Percentiles rank a stretch among this genome's conserved stretches.
These are phyloP conservation scores for Meloidogyne floridensis DNA, from an alignment of 1,140 invertebrate species.

Conservation along the genomic window DNA sequence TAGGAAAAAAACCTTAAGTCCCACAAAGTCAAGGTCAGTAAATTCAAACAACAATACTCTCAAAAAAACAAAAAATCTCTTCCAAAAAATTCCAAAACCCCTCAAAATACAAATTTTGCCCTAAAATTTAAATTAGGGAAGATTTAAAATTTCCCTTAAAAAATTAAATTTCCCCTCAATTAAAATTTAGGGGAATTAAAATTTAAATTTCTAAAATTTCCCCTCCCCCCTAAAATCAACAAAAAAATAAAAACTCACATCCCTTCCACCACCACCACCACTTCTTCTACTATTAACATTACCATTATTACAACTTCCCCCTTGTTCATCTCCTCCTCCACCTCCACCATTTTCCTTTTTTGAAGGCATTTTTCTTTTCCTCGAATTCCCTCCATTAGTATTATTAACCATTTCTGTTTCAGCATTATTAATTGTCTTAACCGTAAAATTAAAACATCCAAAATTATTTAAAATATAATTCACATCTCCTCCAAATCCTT, in stretches of 20 bases:
- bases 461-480: slow-evolving; percentile 8
- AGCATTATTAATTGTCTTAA: neutral
- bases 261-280: slow-evolving; percentile 3
- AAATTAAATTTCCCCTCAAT: no score
- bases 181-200: no score
- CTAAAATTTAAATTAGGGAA: no score
- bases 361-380: neutral
- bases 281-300: neutral
- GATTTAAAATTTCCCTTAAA: no score
- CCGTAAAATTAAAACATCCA: slow-evolving; percentile 7
- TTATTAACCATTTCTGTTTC: neutral
- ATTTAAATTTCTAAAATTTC: no score
- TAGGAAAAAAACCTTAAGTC: neutral
- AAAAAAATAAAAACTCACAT: neutral
- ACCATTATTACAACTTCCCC: neutral
- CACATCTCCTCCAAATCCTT: neutral
- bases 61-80: no score
- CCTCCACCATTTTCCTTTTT: neutral
- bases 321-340: neutral
- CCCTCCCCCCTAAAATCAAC: neutral
- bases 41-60: no score
- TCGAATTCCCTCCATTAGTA: slow-evolving; percentile 1
- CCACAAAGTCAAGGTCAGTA: neutral
- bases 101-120: no score
- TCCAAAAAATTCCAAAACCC: no score